phyloP scores from a whole-genome alignment of 2,797 vertebrate species.

The Crocidura indochinensis region DNA sequence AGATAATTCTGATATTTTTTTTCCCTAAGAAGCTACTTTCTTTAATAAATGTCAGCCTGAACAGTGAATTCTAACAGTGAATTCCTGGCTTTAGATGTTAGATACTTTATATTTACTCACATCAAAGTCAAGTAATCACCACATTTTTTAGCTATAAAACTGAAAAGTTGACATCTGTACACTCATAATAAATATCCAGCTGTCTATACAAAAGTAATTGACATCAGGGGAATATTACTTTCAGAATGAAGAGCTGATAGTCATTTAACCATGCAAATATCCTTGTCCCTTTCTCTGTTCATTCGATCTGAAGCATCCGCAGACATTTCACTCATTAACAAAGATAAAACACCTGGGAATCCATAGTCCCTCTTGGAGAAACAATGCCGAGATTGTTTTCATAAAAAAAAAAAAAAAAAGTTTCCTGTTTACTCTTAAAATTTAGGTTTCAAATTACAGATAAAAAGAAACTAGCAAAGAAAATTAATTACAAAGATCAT shows the following conservation, averaged over 20 bases:
- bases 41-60: constrained; percentile 77
- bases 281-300: constrained; percentile 68
- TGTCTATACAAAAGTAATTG: constrained; percentile 84
- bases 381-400: constrained; percentile 66
- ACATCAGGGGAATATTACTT: constrained; percentile 84
- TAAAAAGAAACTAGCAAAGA: constrained; percentile 31
- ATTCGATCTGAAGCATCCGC: constrained; percentile 66
- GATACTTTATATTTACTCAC: constrained; percentile 79
- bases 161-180: constrained; percentile 80
- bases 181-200: constrained; percentile 82
- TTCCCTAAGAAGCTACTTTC: constrained; percentile 51
- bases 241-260: constrained; percentile 68
- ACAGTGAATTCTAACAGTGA: constrained; percentile 69
- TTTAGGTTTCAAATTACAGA: constrained; percentile 70
- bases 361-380: constrained; percentile 45
- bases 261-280: constrained; percentile 84
- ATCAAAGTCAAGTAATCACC: constrained; percentile 86
- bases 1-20: constrained; percentile 37
- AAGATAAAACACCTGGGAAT: constrained; percentile 82
- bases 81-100: constrained; percentile 80
- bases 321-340: constrained; percentile 81
- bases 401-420: constrained; percentile 71
- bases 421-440: constrained; percentile 75
- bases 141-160: constrained; percentile 70
- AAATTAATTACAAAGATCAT: constrained; percentile 75